phyloP scores from a whole-genome alignment of 2,113 vertebrate genomes.

The Tychaedon coryphoeus region DNA sequence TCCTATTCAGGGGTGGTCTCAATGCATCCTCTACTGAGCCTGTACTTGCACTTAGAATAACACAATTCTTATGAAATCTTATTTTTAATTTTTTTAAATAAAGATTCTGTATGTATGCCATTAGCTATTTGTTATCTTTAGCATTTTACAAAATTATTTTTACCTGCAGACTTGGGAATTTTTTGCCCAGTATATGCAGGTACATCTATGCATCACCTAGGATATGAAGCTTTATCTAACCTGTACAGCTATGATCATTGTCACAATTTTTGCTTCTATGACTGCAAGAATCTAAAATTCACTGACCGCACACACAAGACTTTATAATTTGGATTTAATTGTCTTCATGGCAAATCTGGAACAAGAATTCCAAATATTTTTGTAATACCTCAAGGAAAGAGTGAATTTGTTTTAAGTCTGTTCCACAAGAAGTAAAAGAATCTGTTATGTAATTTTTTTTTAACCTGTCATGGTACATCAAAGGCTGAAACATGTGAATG shows the following conservation, averaged over 20 bases:
- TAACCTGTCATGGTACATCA: not conserved
- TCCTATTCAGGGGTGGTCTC: not conserved
- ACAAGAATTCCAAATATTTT: not conserved
- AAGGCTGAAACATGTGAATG: not conserved
- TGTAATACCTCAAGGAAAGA: not conserved
- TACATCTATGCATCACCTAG: not conserved
- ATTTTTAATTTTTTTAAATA: not conserved
- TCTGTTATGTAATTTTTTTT: not conserved
- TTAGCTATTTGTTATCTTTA: not conserved
- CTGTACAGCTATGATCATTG: not conserved
- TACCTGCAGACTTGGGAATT: not conserved
- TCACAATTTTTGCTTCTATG: not conserved
- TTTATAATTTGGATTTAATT: not conserved
- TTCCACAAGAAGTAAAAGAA: not conserved
- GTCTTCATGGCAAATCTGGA: not conserved
- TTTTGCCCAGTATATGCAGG: not conserved
- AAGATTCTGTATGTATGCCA: not conserved
- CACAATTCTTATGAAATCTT: not conserved
- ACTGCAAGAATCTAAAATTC: not conserved
- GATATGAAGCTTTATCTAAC: not conserved
- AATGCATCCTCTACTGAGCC: not conserved
- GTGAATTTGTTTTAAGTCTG: not conserved
- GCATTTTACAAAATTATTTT: not conserved
- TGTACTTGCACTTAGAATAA: not conserved
- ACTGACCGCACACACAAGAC: not conserved